Evolutionary conservation across 2,888 invertebrate genomes (phyloP).

Genomic region (Diogma glabrata): DNA sequence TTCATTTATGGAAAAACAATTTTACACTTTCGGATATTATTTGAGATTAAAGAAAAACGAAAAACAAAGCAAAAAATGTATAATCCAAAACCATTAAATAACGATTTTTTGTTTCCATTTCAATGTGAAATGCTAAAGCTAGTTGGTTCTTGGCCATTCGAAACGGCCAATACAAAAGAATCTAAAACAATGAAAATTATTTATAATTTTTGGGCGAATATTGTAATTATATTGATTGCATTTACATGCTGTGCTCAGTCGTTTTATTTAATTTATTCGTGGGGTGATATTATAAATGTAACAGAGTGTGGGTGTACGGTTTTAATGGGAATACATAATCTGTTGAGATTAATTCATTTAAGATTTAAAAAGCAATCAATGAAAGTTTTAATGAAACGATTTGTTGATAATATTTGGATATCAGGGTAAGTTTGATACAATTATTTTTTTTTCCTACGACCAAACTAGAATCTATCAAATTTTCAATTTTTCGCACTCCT

Average conservation of each 20-base stretch:
- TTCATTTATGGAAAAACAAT: too few relatives aligned
- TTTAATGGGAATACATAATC: conserved; percentile 33
- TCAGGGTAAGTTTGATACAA: conserved; percentile 25
- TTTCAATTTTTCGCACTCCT: too few relatives aligned
- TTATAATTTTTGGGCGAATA: conserved; percentile 31
- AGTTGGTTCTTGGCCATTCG: conserved; percentile 33
- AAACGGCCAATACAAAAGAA: conserved; percentile 2
- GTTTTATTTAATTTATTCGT: conserved; percentile 26
- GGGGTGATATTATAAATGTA: conserved; percentile 30
- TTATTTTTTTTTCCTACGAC: too few relatives aligned
- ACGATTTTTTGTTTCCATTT: conserved; percentile 30
- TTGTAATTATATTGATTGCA: conserved; percentile 28
- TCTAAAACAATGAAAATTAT: conserved; percentile 11
- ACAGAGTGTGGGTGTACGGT: conserved; percentile 36
- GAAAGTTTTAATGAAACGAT: conserved; percentile 26
- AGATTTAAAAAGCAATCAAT: conserved; percentile 26
- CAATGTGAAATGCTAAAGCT: conserved; percentile 33
- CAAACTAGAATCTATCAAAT: too few relatives aligned
- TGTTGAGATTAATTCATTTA: conserved; percentile 32
- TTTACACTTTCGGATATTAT: too few relatives aligned
- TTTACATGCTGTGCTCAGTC: conserved; percentile 31
- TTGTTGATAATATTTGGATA: conserved; percentile 32
- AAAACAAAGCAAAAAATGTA: too few relatives aligned
- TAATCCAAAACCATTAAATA: too few relatives aligned
- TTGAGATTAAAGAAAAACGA: too few relatives aligned